These are phyloP conservation scores for Bombus superbus DNA, from an alignment of 1,140 invertebrate genomes.

Conservation along the genomic window DNA sequence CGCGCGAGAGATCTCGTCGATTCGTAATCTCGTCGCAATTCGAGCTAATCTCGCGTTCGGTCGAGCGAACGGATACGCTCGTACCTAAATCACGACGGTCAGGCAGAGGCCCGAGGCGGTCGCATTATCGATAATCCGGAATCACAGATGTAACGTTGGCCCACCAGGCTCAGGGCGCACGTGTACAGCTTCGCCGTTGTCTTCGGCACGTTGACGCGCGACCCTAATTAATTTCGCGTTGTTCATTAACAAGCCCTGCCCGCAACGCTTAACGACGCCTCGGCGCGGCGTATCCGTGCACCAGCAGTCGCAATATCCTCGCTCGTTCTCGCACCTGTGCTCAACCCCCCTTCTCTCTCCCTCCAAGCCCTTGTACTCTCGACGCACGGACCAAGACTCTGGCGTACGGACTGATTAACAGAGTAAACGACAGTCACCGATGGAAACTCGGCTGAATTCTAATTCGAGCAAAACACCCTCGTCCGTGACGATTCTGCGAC, in stretches of 20 bases:
- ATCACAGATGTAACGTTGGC: slow-evolving; percentile 60
- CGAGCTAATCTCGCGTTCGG: slow-evolving; percentile 31
- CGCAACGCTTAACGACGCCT: slow-evolving; percentile 64
- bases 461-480: slow-evolving; percentile 28
- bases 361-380: background rate
- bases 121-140: slow-evolving; percentile 70
- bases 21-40: slow-evolving; percentile 13
- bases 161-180: background rate
- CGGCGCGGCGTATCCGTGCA: slow-evolving; percentile 33
- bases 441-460: slow-evolving; percentile 36
- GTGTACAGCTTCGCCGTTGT: slow-evolving; percentile 48
- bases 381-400: slow-evolving; percentile 28
- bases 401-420: slow-evolving; percentile 49
- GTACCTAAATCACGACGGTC: slow-evolving; percentile 59
- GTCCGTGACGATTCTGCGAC: background rate
- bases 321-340: background rate
- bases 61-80: slow-evolving; percentile 35
- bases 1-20: background rate
- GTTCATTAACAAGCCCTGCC: slow-evolving; percentile 64
- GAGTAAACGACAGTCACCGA: slow-evolving; percentile 52
- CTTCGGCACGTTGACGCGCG: slow-evolving; percentile 55
- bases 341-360: background rate
- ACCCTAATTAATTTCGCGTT: slow-evolving; percentile 68
- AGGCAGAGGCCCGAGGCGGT: slow-evolving; percentile 38
- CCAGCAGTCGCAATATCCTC: slow-evolving; percentile 38